phyloP scores from a whole-genome alignment of 2,797 vertebrate genomes.

The Platyrinchus mystaceus region DNA sequence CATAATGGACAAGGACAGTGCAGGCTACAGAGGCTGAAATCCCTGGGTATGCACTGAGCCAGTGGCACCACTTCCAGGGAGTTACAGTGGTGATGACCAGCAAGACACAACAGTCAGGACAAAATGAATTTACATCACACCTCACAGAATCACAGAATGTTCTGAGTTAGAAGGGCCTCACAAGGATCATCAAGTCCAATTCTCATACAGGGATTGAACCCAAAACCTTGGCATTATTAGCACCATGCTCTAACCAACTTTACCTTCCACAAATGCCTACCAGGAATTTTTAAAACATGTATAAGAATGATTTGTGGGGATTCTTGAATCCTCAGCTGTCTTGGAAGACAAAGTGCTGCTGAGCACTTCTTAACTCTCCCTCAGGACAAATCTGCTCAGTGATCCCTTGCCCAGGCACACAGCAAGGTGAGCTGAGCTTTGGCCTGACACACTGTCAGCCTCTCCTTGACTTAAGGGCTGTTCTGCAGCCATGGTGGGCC shows the following conservation, averaged over 20 bases:
- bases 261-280: not conserved
- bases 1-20: not conserved
- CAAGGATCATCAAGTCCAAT: not conserved
- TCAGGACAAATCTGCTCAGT: not conserved
- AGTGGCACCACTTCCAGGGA: rapidly evolving
- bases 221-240: not conserved
- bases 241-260: not conserved
- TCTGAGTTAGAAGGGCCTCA: not conserved
- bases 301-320: not conserved
- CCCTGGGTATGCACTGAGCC: not conserved
- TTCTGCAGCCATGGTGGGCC: not conserved
- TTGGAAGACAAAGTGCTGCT: not conserved
- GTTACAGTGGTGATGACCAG: not conserved
- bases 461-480: not conserved
- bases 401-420: not conserved
- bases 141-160: not conserved
- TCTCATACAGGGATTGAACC: not conserved
- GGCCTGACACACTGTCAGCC: not conserved
- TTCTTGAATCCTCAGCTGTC: not conserved
- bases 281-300: not conserved
- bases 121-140: not conserved
- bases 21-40: not conserved
- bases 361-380: rapidly evolving
- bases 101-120: not conserved
- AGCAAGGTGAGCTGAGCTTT: not conserved